phyloP scores from a whole-genome alignment of 2,888 invertebrate species.

The Mechanitis messenoides region DNA sequence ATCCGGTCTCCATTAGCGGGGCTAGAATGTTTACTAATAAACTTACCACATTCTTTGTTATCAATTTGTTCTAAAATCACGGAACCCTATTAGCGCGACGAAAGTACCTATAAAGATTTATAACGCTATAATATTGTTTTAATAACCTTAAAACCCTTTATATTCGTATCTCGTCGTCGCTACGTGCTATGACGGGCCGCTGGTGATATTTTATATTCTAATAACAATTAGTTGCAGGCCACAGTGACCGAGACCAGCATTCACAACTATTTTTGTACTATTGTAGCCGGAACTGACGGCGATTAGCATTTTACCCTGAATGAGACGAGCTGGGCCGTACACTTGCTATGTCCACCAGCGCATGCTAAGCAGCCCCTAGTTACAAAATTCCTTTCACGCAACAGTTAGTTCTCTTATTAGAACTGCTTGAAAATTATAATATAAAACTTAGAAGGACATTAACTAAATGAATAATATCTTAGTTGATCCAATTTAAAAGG shows the following conservation, averaged over 20 bases:
- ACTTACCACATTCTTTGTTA: background rate
- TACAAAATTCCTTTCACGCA: slow-evolving; percentile 6
- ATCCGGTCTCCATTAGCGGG: background rate
- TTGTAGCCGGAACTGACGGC: slow-evolving; percentile 27
- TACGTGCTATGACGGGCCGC: slow-evolving; percentile 33
- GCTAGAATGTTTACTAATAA: background rate
- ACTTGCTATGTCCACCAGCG: background rate
- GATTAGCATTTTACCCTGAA: slow-evolving; percentile 26
- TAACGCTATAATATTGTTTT: slow-evolving; percentile 29
- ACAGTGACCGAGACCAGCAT: slow-evolving; percentile 37
- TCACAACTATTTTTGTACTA: slow-evolving; percentile 32
- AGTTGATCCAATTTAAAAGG: slow-evolving; percentile 10
- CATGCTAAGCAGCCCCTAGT: slow-evolving; percentile 8
- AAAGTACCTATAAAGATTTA: slow-evolving; percentile 23
- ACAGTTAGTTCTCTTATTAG: background rate
- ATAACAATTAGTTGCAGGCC: slow-evolving; percentile 56
- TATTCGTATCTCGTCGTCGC: slow-evolving; percentile 30
- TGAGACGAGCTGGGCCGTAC: slow-evolving; percentile 14
- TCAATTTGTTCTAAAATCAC: background rate
- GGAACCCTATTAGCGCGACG: background rate
- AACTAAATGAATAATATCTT: slow-evolving; percentile 1
- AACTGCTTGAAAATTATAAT: background rate
- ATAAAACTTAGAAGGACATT: background rate
- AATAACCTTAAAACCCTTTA: slow-evolving; percentile 29
- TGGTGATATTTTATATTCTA: slow-evolving; percentile 52